These are phyloP conservation scores for Tetranychus cinnabarinus DNA, from an alignment of 1,140 invertebrate species.

Conservation along the genomic window DNA sequence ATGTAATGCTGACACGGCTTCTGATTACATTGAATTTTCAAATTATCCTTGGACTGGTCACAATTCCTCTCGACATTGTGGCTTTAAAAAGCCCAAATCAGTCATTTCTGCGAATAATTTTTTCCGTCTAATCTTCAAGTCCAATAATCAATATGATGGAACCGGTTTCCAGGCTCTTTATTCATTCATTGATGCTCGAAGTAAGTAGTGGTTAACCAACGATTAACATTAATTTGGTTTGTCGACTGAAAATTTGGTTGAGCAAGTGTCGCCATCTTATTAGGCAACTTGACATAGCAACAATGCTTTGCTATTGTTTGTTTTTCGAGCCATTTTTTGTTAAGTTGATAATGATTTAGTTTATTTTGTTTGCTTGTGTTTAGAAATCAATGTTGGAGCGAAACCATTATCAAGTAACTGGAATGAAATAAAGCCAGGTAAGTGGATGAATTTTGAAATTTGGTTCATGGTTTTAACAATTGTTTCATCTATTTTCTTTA, in stretches of 20 bases:
- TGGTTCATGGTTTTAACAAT: too few relatives aligned
- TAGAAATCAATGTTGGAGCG: too few relatives aligned
- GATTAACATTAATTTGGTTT: background rate
- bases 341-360: too few relatives aligned
- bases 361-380: too few relatives aligned
- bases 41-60: background rate
- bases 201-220: background rate
- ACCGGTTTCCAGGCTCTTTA: slow-evolving; percentile 74
- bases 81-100: background rate
- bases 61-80: background rate
- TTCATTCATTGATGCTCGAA: slow-evolving; percentile 29
- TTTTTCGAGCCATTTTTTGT: too few relatives aligned
- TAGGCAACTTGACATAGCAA: too few relatives aligned
- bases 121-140: slow-evolving; percentile 73
- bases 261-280: too few relatives aligned
- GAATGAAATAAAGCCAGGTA: too few relatives aligned
- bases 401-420: too few relatives aligned
- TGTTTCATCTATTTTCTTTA: too few relatives aligned
- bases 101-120: slow-evolving; percentile 33
- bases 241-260: background rate
- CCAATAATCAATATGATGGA: slow-evolving; percentile 66
- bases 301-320: too few relatives aligned
- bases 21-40: background rate
- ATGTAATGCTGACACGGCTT: background rate
- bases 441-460: too few relatives aligned